Conservation (phyloP, 1,140 invertebrate genomes). For the Laupala kohalensis region DNA sequence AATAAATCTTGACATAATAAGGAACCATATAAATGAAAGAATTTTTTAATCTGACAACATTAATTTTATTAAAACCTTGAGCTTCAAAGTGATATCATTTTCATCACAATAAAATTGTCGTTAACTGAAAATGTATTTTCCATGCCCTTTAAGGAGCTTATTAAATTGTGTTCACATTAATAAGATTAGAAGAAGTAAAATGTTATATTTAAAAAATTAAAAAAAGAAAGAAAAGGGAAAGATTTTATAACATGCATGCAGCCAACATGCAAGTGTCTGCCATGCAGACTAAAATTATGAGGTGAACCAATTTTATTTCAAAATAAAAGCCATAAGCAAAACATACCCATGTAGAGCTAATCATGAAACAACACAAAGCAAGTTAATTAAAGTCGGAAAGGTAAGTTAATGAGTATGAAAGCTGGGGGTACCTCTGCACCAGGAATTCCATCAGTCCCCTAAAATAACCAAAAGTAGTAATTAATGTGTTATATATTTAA, state of each 20-base stretch:
- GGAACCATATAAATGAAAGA: too few species aligned
- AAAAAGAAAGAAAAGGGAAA: neutral
- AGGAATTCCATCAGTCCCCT: slow-evolving; percentile 86
- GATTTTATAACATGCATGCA: neutral
- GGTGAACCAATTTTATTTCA: neutral
- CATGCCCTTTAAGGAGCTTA: too few species aligned
- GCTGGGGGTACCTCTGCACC: slow-evolving; percentile 62
- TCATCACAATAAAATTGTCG: too few species aligned
- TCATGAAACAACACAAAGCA: neutral
- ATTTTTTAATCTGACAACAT: too few species aligned
- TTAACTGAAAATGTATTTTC: too few species aligned
- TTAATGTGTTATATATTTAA: neutral
- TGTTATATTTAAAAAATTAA: neutral
- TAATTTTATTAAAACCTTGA: too few species aligned
- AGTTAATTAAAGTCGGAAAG: neutral
- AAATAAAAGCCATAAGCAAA: neutral
- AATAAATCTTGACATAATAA: too few species aligned
- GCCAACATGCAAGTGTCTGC: neutral
- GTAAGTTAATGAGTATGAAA: slow-evolving; percentile 13
- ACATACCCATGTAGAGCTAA: neutral
- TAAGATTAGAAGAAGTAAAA: too few species aligned
- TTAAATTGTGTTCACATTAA: too few species aligned
- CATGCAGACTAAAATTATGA: too few species aligned
- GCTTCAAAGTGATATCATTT: too few species aligned
- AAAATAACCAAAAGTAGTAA: slow-evolving; percentile 30